Evolutionary conservation across 2,888 invertebrate species (phyloP), one percentile per base, ranked within the genome.

Genomic region (Acheta domesticus): DNA sequence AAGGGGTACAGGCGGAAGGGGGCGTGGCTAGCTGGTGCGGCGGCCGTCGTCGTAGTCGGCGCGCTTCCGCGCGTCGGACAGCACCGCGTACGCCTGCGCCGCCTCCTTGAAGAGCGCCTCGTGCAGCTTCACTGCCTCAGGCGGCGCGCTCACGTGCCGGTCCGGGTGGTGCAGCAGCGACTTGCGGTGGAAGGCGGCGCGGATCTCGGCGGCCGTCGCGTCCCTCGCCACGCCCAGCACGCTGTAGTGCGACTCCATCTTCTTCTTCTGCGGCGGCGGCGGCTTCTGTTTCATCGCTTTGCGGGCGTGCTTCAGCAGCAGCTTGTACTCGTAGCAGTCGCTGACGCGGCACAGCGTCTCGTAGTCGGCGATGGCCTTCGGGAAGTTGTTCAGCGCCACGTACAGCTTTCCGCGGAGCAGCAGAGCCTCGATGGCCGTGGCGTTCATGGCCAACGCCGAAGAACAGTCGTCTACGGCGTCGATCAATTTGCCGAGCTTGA

Each of bases 21-120:
- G 36, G 36, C 36, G 36, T 36, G 36, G 5, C 36, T 36, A 36
- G 36, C 36, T 8, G 36, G 5, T 8, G 36, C 36, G 36, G 36
- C 36, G 36, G 5, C 62, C 12, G 14, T 62, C n/a, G n/a, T 62
- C 62, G 62, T 62, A 62, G 16, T 19, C 14, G 8, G n/a, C 14
- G 62, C 62, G 62, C n/a, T 62, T 62, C 16, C n/a, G 2, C 16
- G 62, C 16, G n/a, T 62, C 62, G 62, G 62, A 62, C n/a, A 62
- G n/a, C n/a, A 62, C n/a, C n/a, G 14, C 62, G 62, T 62, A 62
- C 62, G 62, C 62, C 62, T 62, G 62, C 62, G 62, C 62, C n/a
- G 16, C n/a, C 62, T 62, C 62, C n/a, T 62, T 62, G 62, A 62
- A 62, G 16, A 62, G n/a, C n/a, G 14, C n/a, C n/a, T 62, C 62